A percentile compares a stretch with the other conserved stretches of the same genome.
Conservation (phyloP, 2,113 vertebrate genomes). For the Cygnus atratus region DNA sequence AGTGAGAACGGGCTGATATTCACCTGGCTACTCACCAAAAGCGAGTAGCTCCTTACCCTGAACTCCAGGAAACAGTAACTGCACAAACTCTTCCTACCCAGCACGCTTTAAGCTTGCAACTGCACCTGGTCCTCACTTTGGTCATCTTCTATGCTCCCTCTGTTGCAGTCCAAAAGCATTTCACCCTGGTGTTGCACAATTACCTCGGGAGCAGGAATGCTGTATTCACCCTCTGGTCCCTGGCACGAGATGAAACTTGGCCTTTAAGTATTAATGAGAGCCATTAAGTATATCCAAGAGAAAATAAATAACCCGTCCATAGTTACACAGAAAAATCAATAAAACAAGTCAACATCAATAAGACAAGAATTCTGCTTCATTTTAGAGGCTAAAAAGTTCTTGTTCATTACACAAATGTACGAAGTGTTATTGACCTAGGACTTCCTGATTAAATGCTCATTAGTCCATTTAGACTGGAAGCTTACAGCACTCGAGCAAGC, state of each 20-base stretch:
- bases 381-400: not conserved
- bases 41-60: accelerated
- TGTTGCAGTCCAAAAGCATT: not conserved
- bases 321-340: not conserved
- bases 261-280: not conserved
- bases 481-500: not conserved
- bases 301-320: not conserved
- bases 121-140: not conserved
- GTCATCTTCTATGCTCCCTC: not conserved
- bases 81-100: not conserved
- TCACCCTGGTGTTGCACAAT: not conserved
- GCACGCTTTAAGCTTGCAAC: not conserved
- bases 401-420: not conserved
- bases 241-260: not conserved
- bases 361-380: not conserved
- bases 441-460: not conserved
- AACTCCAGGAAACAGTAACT: not conserved
- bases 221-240: not conserved
- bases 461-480: not conserved
- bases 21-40: not conserved
- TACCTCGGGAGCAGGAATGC: not conserved
- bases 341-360: not conserved
- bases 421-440: not conserved
- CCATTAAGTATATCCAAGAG: not conserved
- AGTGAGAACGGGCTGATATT: not conserved